A percentile compares a stretch with the other conserved stretches of the same genome.
Conservation (phyloP, 2,797 vertebrate genomes). For the Eospalax fontanierii region DNA sequence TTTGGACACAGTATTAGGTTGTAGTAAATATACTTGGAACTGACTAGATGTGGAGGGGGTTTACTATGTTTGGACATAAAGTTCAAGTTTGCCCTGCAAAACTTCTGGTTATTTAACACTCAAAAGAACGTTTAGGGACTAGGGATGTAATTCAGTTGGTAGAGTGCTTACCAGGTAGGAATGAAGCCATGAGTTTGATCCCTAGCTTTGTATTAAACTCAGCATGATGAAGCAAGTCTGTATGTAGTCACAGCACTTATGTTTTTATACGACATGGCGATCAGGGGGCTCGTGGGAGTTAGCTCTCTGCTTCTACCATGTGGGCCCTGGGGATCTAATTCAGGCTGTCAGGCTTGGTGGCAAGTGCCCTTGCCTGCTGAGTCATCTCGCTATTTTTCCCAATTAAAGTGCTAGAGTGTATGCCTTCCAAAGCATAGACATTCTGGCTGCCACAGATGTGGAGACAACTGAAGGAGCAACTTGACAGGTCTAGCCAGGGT, state of each 20-base stretch:
- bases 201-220: no score
- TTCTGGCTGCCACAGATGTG: neutral
- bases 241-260: neutral
- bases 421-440: neutral
- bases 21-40: conserved; percentile 14
- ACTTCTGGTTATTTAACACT: neutral
- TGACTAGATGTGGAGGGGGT: conserved; percentile 24
- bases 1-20: neutral
- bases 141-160: no score
- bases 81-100: neutral
- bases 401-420: neutral
- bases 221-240: no score
- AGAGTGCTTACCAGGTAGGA: neutral
- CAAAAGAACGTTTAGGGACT: neutral
- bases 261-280: neutral
- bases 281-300: neutral
- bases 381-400: neutral
- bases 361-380: neutral
- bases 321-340: neutral
- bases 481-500: neutral
- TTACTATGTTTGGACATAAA: conserved; percentile 44
- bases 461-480: neutral
- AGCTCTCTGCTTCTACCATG: neutral
- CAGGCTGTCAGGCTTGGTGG: neutral
- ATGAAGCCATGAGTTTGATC: no score